Evolutionary conservation across 2,888 invertebrate species (phyloP), one percentile per base, ranked within the genome.

Genomic region (Idaea straminata): DNA sequence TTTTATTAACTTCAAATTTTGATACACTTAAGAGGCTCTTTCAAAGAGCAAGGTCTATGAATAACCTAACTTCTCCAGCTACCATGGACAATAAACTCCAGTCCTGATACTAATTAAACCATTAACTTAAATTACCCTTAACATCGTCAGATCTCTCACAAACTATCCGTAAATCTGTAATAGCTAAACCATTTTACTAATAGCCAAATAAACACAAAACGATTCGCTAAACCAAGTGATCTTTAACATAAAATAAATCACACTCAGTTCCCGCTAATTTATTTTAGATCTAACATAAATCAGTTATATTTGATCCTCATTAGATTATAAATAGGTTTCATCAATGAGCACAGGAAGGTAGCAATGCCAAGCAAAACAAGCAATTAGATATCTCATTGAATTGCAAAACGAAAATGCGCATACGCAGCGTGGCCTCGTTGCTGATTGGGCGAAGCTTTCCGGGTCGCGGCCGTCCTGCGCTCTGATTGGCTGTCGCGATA

Each of bases 371-470:
- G 84, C 79, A 82, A 85, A 86, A 86, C 83, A 83, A 71, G 81
- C 80, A 85, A 85, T 88, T 87, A 87, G 83, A 77, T 71, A 77
- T 74, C 83, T 83, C 84, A 87, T 86, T 88, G 88, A 88, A 85
- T 84, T 86, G 84, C 88, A 80, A 86, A 88, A 86, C 82, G 74
- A 84, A 83, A 82, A 78, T 89, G 91, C 91, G 89, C 89, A 84
- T 82, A 87, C 85, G 90, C 89, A 86, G 63, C 73, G 61, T 69
- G 67, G 65, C 69, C 71, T 68, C 62, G 38, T 6, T 67, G 66
- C 69, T 72, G 61, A 90, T 91, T 91, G 89, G 91, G 64, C 60
- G 69, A 63, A 66, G 62, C 61, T 70, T 79, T 79, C 80, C 80
- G 79, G 84, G 83, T 78, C 82, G 78, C 65, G 68, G 72, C 64